Conservation (phyloP, 1,140 invertebrate genomes). For the Harpegnathos saltator region DNA sequence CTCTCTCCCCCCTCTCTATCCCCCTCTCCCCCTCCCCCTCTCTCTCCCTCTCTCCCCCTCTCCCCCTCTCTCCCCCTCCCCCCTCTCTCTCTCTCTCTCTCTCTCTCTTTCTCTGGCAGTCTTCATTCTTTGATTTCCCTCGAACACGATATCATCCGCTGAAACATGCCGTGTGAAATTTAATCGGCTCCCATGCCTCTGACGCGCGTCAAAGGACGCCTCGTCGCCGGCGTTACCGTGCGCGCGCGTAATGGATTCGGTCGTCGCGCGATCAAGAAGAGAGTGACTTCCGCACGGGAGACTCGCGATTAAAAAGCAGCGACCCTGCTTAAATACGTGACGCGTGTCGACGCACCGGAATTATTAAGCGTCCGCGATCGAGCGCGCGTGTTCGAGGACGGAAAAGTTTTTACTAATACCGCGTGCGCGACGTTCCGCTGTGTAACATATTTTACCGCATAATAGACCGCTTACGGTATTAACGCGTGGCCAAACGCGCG, state of each 20-base stretch:
- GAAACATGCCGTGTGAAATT: slow-evolving; percentile 15
- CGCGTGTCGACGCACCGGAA: neutral
- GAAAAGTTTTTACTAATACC: neutral
- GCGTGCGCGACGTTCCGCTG: too few relatives aligned
- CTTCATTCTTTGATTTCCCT: neutral
- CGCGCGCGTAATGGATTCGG: slow-evolving; percentile 13
- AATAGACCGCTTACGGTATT: neutral
- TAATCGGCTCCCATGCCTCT: slow-evolving; percentile 4
- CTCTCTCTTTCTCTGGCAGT: slow-evolving; percentile 4
- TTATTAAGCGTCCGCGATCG: slow-evolving; percentile 13
- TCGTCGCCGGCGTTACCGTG: neutral
- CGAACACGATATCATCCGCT: neutral
- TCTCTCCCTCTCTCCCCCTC: too few relatives aligned
- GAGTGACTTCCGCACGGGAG: slow-evolving; percentile 7
- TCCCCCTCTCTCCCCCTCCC: too few relatives aligned
- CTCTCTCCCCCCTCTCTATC: too few relatives aligned
- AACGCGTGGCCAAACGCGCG: neutral
- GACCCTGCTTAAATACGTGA: neutral
- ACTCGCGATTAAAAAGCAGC: slow-evolving; percentile 7
- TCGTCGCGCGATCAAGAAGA: neutral
- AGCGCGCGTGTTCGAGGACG: neutral
- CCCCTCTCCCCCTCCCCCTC: too few relatives aligned
- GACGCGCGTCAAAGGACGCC: neutral
- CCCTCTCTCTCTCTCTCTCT: slow-evolving; percentile 8
- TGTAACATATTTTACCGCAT: neutral